Percentiles rank a stretch among this genome's conserved stretches.
These are phyloP conservation scores for Actinernus sp. DNA, from an alignment of 92 coral and sea anemone genomes.

Conservation along the genomic window DNA sequence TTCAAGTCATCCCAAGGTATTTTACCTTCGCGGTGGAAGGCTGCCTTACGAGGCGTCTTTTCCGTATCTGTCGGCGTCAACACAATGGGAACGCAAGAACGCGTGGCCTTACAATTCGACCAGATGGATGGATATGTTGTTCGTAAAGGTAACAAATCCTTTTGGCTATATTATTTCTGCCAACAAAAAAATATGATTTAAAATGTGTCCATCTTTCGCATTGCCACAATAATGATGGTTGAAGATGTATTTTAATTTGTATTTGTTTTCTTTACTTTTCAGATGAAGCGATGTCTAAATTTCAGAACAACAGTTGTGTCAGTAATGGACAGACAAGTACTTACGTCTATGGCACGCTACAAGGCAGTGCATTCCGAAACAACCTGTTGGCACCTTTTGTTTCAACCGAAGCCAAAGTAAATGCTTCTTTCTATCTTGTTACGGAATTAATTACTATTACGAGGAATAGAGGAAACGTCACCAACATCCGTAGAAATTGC, in stretches of 20 bases:
- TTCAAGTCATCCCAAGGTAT: neutral
- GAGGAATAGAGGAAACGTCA: neutral
- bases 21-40: constrained; percentile 24
- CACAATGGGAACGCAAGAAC: too few relatives aligned
- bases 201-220: too few relatives aligned
- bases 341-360: neutral
- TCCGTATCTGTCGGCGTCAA: constrained; percentile 5
- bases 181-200: too few relatives aligned
- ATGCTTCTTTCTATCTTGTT: neutral
- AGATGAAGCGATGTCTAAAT: neutral
- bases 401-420: neutral
- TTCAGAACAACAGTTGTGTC: too few relatives aligned
- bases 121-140: too few relatives aligned
- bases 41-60: constrained; percentile 21
- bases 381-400: neutral
- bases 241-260: too few relatives aligned
- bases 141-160: too few relatives aligned
- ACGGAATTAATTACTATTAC: neutral
- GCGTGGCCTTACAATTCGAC: too few relatives aligned
- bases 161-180: too few relatives aligned
- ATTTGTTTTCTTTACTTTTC: too few relatives aligned
- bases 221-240: too few relatives aligned
- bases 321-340: neutral
- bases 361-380: neutral
- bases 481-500: neutral